Evolutionary conservation across 2,113 vertebrate species (phyloP), one percentile per base, ranked within the genome.

Genomic region (Saguinus imperator): DNA sequence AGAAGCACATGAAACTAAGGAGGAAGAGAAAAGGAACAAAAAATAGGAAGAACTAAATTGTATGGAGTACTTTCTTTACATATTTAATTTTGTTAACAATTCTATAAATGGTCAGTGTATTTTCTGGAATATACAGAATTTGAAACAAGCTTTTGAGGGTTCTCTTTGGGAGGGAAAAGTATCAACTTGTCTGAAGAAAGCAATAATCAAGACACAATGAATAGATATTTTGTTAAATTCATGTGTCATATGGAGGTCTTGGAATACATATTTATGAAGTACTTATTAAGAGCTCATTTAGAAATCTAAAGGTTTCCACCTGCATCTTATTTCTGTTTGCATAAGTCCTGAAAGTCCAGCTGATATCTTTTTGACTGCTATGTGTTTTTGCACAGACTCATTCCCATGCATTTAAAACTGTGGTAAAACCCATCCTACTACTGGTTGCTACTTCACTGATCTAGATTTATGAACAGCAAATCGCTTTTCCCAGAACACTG

Each of bases 101-200:
- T 35, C 77, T 48, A 48, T 91, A 79, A 72, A 72, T 72, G 70
- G 11, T 73, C 11, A 72, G 17, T 11, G 68, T 66, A 17, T 81
- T 87, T 83, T 91, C 58, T 79, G 58, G 58, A 83, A 52, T 29
- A 11, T 64, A 52, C 1, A 76, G 58, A 61, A 75, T 40, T 77
- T 87, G 50, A 95, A 77, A 32, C 50, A 93, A 72, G 48, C 6
- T 72, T 75, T 89, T 37, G 32, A 16, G 48, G 25, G 16, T 75
- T 81, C 75, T 93, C 50, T 82, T 89, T 72, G 43, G 76, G 23
- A 95, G 18, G 75, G 35, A 18, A 96, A 90, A 18, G 83, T 82
- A 91, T 43, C 68, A 83, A 77, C 16, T 82, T 87, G 70, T 72
- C 48, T 83, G 83, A 77, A 77, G 43, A 87, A 93, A 90, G 32